Evolutionary conservation across 1,140 invertebrate species (phyloP).

Genomic region (Hyposmocoma kahamanoa): DNA sequence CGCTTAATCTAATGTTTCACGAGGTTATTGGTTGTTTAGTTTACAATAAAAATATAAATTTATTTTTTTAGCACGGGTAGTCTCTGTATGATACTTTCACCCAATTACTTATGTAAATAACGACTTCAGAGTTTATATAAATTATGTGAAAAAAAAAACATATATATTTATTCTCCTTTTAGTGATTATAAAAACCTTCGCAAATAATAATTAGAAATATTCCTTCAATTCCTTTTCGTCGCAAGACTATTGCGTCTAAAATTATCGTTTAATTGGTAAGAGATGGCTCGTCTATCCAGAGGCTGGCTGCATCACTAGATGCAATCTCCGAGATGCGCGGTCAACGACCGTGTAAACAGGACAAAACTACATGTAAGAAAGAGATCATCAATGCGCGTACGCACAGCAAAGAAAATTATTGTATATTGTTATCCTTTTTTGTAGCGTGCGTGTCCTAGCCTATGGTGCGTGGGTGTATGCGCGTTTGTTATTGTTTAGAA

Average conservation of each 20-base stretch:
- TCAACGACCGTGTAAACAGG: conserved; percentile 55
- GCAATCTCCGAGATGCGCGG: conserved; percentile 67
- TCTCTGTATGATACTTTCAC: too few relatives aligned
- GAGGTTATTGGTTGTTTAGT: conserved; percentile 13
- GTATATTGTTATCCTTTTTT: conserved; percentile 61
- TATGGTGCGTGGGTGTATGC: conserved; percentile 5
- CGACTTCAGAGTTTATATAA: too few relatives aligned
- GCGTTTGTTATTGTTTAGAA: conserved; percentile 47
- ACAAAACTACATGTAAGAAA: conserved; percentile 33
- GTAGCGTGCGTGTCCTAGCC: background rate
- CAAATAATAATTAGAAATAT: too few relatives aligned
- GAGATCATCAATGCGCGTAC: conserved; percentile 62
- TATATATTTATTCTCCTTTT: too few relatives aligned
- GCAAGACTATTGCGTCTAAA: conserved; percentile 12
- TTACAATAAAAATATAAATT: conserved; percentile 3
- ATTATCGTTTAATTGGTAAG: conserved; percentile 61
- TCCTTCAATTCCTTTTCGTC: background rate
- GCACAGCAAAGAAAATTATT: conserved; percentile 69
- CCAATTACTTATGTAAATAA: too few relatives aligned
- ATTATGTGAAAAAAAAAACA: too few relatives aligned
- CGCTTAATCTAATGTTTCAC: conserved; percentile 38
- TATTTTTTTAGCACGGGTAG: too few relatives aligned
- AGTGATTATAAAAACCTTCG: too few relatives aligned
- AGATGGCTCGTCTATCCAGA: conserved; percentile 53
- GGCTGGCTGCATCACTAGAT: conserved; percentile 68